phyloP scores from a whole-genome alignment of 1,140 invertebrate species.

The Metopolophium dirhodum region DNA sequence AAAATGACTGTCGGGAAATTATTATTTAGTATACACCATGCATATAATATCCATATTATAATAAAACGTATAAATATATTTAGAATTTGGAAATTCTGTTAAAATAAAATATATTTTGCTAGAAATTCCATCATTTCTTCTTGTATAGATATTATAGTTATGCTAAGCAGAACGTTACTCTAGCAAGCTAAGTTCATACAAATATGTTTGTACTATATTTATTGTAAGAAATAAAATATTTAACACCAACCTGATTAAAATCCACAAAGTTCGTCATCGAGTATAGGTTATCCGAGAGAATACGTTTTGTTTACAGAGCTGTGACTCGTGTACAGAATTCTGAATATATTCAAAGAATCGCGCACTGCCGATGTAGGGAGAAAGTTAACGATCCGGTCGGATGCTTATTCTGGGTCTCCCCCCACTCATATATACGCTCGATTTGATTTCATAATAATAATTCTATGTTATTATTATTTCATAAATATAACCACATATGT shows the following conservation, averaged over 20 bases:
- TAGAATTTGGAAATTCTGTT: background rate
- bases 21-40: background rate
- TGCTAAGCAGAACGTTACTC: background rate
- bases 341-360: background rate
- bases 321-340: background rate
- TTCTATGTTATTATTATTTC: background rate
- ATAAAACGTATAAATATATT: background rate
- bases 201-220: background rate
- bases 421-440: background rate
- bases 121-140: no score
- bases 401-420: background rate
- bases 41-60: background rate
- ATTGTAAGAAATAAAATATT: constrained; percentile 2
- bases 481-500: background rate
- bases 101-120: background rate
- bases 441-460: constrained; percentile 39
- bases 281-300: background rate
- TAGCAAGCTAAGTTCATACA: background rate
- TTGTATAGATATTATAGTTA: background rate
- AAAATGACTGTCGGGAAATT: background rate
- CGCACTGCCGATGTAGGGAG: background rate
- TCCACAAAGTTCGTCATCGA: constrained; percentile 19
- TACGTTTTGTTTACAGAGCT: constrained; percentile 15
- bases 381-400: constrained; percentile 53
- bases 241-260: constrained; percentile 24